Evolutionary conservation across 2,888 invertebrate genomes (phyloP), one percentile per base, ranked within the genome.

Genomic region (Megalurothrips usitatus): DNA sequence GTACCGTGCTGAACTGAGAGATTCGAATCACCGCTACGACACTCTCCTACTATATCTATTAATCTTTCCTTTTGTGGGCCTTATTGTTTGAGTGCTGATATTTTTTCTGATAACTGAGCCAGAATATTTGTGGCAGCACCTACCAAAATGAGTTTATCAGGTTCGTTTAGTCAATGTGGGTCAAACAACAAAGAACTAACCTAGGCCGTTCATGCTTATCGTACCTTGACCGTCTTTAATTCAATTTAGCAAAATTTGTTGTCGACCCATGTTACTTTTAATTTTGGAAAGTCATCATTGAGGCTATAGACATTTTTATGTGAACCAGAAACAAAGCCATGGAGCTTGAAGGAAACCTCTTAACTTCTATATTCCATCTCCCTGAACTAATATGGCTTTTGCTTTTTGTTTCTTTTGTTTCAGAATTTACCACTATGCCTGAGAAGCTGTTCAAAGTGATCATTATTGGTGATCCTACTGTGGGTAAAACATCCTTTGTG

Each of bases 401-500:
- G 23, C 12, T 75, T 75, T 75, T 26, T 75, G 68, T 26, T 23
- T 23, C 58, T 58, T 14, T 58, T 43, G 34, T 43, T 43, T 43
- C 68, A 75, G 68, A 75, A 26, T 75, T 75, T 26, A 75, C 68
- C 68, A 75, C 68, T 23, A 75, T 75, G 68, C 85, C 86, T 79
- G 88, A 88, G 82, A 87, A 87, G 82, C 83, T 88, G 49, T 88
- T 88, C 84, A 89, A 89, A 86, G 87, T 89, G 26, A 87, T 89
- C 80, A 87, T 89, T 75, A 88, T 89, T 81, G 89, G 89, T 8
- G 88, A 89, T 84, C 88, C 88, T 0, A 88, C 88, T 17, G 88
- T 88, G 10, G 90, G 89, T 1, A 90, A 90, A 84, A 90, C 90
- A 6, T 89, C 89, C 11, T 90, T 89, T 85, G 89, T 90, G n/a